A percentile compares a stretch with the other conserved stretches of the same genome.
phyloP scores from a whole-genome alignment of 2,797 vertebrate genomes.

The Tamandua tetradactyla region DNA sequence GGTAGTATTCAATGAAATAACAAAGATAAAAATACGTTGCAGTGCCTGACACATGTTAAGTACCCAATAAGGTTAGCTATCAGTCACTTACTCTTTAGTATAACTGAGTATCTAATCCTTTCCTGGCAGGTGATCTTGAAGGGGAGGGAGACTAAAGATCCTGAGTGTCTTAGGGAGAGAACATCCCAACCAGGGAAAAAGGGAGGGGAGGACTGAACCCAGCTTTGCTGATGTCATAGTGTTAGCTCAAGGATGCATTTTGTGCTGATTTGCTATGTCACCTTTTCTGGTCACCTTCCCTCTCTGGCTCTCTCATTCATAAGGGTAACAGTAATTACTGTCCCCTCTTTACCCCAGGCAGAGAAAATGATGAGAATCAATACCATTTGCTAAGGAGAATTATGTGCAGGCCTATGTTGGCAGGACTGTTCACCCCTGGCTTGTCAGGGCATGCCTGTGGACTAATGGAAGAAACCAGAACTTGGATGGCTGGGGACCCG shows the following conservation, averaged over 20 bases:
- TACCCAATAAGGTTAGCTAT: background rate
- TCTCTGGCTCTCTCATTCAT: background rate
- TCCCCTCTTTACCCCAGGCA: background rate
- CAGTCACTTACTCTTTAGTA: background rate
- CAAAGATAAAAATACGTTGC: background rate
- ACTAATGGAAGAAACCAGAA: slow-evolving; percentile 7
- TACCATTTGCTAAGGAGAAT: background rate
- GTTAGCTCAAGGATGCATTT: background rate
- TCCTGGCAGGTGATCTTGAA: background rate
- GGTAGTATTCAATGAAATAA: background rate
- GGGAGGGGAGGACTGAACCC: background rate
- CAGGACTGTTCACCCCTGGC: background rate
- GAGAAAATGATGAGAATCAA: background rate
- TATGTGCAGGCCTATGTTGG: background rate
- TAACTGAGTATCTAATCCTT: background rate
- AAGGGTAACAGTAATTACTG: background rate
- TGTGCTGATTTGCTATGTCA: background rate
- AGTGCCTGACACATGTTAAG: no score
- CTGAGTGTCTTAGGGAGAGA: background rate
- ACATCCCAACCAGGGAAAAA: background rate
- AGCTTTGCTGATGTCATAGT: background rate
- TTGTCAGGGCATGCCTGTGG: slow-evolving; percentile 17
- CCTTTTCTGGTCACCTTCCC: background rate
- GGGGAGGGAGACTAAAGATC: background rate
- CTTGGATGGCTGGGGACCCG: background rate